A percentile compares a stretch with the other conserved stretches of the same genome.
phyloP scores from a whole-genome alignment of 2,797 vertebrate species.

The Spondyliosoma cantharus region DNA sequence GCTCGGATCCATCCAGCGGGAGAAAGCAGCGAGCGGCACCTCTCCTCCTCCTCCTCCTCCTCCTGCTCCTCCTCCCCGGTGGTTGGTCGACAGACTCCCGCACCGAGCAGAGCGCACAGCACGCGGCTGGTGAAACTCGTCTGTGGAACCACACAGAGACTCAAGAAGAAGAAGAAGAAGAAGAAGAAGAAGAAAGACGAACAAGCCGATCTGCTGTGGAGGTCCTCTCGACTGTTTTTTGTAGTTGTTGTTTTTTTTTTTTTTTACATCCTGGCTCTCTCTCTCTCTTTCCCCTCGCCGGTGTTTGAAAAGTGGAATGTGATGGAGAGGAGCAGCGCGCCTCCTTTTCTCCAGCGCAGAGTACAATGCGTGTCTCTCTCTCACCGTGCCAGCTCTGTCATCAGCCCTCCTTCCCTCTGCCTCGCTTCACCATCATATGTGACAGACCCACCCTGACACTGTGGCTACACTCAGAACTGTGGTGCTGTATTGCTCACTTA shows the following conservation, averaged over 20 bases:
- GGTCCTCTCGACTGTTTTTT: slow-evolving; percentile 6
- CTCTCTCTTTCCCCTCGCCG: slow-evolving; percentile 39
- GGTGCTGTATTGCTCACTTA: background rate
- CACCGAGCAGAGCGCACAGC: slow-evolving; percentile 39
- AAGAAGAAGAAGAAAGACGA: too few relatives aligned
- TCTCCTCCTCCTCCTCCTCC: slow-evolving; percentile 50
- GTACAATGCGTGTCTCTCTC: slow-evolving; percentile 62
- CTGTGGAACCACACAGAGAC: background rate
- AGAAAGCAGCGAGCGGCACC: slow-evolving; percentile 39
- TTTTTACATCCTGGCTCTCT: slow-evolving; percentile 69
- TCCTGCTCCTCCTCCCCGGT: background rate
- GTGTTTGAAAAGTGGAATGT: slow-evolving; percentile 65
- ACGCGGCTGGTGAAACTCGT: slow-evolving; percentile 8
- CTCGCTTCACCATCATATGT: slow-evolving; percentile 43
- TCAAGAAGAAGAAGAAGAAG: too few relatives aligned
- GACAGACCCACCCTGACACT: slow-evolving; percentile 44
- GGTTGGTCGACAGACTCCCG: slow-evolving; percentile 25
- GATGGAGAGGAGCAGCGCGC: slow-evolving; percentile 58
- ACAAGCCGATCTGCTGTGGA: background rate
- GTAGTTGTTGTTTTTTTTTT: slow-evolving; percentile 36
- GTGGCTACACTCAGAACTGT: background rate
- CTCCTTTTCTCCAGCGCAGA: slow-evolving; percentile 46
- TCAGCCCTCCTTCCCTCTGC: slow-evolving; percentile 60
- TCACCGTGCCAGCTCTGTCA: slow-evolving; percentile 60
- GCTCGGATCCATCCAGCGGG: slow-evolving; percentile 52